Base-by-base conservation (phyloP, 1,140 invertebrate species). In the Cyrtorhinus lividipennis region DNA sequence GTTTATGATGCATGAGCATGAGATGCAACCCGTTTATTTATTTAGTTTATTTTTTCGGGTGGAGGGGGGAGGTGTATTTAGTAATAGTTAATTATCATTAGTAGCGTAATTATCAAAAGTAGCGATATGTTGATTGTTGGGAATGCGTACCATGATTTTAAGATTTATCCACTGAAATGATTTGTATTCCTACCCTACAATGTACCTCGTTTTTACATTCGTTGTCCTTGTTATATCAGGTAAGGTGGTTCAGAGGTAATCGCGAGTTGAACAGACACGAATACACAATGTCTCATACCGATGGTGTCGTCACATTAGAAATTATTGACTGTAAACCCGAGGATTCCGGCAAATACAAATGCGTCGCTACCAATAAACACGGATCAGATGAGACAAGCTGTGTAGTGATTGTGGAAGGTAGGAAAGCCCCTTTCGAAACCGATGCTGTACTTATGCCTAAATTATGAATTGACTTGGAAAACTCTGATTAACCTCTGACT, bases 331-430 rank as follows among this genome's bases (percentile, higher is more conserved):
- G 93, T 73, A 85, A 87, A 71, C 85, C 92, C 0, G 86, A 87
- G 67, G 97, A 99, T 76, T 93, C 93, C 64, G 97, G 95, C 64
- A 94, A 91, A 73, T 99, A 99, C 75, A 84, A 81, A 22, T 98
- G 95, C 73, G 81, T 89, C 3, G 96, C 96, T 3, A 87, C 83
- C 38, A 99, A 98, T 74, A 79, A 80, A 20, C 86, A 96, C 66
- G 97, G 97, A 68, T 84, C 83, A 22, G 92, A 95, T 70, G 93
- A 97, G 79, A 98, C 95, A 1, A 86, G 82, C 53, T 97, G 93
- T 75, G 88, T 94, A 64, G 89, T 99, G 25, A 94, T 95, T 70
- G 94, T 99, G 70, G 95, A 99, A 87, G 93, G 93, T 88, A 78
- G 73, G 71, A 15, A 44, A 44, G n/a, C n/a, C n/a, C n/a, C n/a